A percentile compares a stretch with the other conserved stretches of the same genome.
Evolutionary conservation across 2,113 vertebrate genomes (phyloP).

Genomic region (Notothenia coriiceps): DNA sequence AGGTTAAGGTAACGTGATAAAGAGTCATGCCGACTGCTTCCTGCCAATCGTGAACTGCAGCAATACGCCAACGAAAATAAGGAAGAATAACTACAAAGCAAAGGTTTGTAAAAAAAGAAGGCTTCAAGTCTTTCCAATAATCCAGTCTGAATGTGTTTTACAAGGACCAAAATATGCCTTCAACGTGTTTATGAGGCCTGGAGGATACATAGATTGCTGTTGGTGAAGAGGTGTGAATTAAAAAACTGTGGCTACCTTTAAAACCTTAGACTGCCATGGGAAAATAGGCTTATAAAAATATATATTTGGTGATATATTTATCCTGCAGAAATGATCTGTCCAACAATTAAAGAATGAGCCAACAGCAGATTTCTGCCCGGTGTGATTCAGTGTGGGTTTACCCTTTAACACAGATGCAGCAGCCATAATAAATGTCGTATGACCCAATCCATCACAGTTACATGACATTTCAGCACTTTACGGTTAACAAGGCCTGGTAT

Average conservation of each 20-base stretch:
- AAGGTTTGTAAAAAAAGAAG: neutral
- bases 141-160: neutral
- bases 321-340: slow-evolving; percentile 32
- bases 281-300: slow-evolving; percentile 15
- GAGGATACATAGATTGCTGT: neutral
- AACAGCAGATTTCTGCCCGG: slow-evolving; percentile 29
- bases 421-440: slow-evolving; percentile 64
- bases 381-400: slow-evolving; percentile 58
- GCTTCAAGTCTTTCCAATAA: neutral
- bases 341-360: slow-evolving; percentile 48
- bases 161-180: neutral
- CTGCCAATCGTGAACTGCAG: neutral
- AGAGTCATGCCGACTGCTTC: neutral
- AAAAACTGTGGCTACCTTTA: neutral
- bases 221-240: neutral
- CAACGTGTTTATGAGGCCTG: neutral
- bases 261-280: neutral
- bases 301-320: slow-evolving; percentile 24
- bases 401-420: slow-evolving; percentile 69
- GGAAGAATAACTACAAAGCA: neutral
- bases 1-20: too few species aligned
- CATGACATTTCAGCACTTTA: slow-evolving; percentile 65
- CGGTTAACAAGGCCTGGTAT: slow-evolving; percentile 63
- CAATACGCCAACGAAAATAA: neutral
- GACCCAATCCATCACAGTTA: slow-evolving; percentile 69